Conservation (phyloP, 2,888 invertebrate genomes). For the Oscheius onirici region DNA sequence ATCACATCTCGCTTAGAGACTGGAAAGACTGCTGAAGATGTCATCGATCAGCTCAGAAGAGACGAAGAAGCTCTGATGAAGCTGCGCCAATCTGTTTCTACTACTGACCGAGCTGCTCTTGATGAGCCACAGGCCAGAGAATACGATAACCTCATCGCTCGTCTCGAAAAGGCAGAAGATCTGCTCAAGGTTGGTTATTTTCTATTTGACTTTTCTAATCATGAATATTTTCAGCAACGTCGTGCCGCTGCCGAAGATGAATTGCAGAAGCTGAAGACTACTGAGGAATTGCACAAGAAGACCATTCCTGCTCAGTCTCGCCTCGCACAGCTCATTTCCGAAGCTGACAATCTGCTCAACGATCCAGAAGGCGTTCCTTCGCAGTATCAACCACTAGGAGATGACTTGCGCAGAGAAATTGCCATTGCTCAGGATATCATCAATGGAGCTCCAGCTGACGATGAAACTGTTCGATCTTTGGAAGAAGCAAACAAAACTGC, state of each 20-base stretch:
- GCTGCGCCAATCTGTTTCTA: constrained; percentile 36
- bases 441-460: constrained; percentile 27
- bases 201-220: constrained; percentile 23
- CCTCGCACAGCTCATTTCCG: constrained; percentile 44
- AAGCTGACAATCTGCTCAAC: constrained; percentile 40
- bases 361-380: constrained; percentile 48
- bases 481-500: constrained; percentile 37
- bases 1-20: constrained; percentile 30
- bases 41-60: constrained; percentile 37
- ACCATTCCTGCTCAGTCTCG: constrained; percentile 33
- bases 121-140: constrained; percentile 45
- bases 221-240: constrained; percentile 35
- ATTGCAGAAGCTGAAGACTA: constrained; percentile 39
- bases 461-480: constrained; percentile 36
- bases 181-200: constrained; percentile 32
- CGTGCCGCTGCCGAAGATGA: constrained; percentile 43
- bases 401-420: constrained; percentile 37
- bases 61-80: constrained; percentile 36
- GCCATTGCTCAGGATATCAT: constrained; percentile 33
- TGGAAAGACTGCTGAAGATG: constrained; percentile 32
- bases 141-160: constrained; percentile 43
- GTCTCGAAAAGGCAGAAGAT: constrained; percentile 44
- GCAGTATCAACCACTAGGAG: constrained; percentile 39
- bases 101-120: constrained; percentile 36
- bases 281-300: constrained; percentile 39